Conservation (phyloP, 2,797 vertebrate species). For the Cyprinella venusta region DNA sequence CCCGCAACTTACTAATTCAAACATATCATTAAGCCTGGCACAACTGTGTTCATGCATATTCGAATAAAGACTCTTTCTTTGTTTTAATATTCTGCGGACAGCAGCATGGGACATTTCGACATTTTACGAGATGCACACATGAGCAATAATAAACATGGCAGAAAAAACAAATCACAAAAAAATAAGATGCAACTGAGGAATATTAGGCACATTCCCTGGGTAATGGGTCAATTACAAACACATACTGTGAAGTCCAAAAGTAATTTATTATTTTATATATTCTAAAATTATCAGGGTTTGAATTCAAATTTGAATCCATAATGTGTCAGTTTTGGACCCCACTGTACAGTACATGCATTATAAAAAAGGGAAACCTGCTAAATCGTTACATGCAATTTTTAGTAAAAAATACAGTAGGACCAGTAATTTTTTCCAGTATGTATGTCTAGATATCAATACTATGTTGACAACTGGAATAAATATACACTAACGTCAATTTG, state of each 20-base stretch:
- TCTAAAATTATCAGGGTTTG: too few species aligned
- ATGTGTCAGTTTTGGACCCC: too few species aligned
- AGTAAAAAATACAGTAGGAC: background rate
- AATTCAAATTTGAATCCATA: too few species aligned
- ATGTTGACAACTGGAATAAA: background rate
- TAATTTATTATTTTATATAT: background rate
- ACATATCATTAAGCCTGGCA: conserved; percentile 59
- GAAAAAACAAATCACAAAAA: background rate
- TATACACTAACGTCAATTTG: background rate
- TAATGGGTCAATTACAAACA: conserved; percentile 2
- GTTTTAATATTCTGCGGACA: conserved; percentile 63
- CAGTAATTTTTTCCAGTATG: background rate
- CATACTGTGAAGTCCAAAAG: background rate
- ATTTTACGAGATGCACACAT: conserved; percentile 40
- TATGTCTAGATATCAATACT: background rate
- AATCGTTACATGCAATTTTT: background rate
- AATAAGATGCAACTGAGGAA: conserved; percentile 36
- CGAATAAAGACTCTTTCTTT: conserved; percentile 64
- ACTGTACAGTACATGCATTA: too few species aligned
- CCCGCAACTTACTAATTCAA: conserved; percentile 48
- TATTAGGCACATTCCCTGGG: conserved; percentile 15
- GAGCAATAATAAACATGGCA: conserved; percentile 42
- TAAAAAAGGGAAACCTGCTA: too few species aligned
- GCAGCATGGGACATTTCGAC: conserved; percentile 61
- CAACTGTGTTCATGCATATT: conserved; percentile 72